Evolutionary conservation across 2,888 invertebrate genomes (phyloP), one percentile per base, ranked within the genome.

Genomic region (Hartigia nigra): DNA sequence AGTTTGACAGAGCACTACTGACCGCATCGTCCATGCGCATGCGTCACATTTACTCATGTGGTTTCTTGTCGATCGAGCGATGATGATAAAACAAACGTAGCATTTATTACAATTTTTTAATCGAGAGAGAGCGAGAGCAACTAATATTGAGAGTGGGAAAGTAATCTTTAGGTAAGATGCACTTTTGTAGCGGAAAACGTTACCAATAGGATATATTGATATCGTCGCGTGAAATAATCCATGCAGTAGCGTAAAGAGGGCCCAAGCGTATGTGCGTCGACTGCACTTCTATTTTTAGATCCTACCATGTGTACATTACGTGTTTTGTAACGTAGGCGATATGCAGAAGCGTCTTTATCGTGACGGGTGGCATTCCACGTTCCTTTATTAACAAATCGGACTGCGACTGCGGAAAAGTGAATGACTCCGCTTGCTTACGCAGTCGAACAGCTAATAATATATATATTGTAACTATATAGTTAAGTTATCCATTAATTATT

Each of bases 281-380:
- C 81, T 84, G 82, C 82, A 81, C 72, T 77, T 77, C 82, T 85
- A 85, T 85, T 84, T 84, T 81, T 83, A 84, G 82, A 76, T 69
- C 76, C 72, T 76, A 76, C 78, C 81, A 80, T 84, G 80, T 83
- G 82, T 80, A 78, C 81, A 79, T 85, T 83, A 81, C 83, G 80
- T 80, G 82, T 84, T 83, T 83, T 80, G 72, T 79, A 76, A 76
- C 39, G 69, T 12, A 72, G 31, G 2, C 72, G 72, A 72, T 31
- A 32, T 4, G 32, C 72, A 12, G 12, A 3, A 32, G 32, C n/a
- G 72, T 32, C 72, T 31, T 32, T 55, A 23, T 55, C 39, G 39
- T 23, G 39, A 23, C 39, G 39, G 39, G 39, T 5, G 39, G 14
- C 23, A 55, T 55, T 55, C 39, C 23, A 55, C 39, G 14, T 55